Evolutionary conservation across 2,888 invertebrate species (phyloP), one percentile per base, ranked within the genome.

Genomic region (Pterostichus madidus): DNA sequence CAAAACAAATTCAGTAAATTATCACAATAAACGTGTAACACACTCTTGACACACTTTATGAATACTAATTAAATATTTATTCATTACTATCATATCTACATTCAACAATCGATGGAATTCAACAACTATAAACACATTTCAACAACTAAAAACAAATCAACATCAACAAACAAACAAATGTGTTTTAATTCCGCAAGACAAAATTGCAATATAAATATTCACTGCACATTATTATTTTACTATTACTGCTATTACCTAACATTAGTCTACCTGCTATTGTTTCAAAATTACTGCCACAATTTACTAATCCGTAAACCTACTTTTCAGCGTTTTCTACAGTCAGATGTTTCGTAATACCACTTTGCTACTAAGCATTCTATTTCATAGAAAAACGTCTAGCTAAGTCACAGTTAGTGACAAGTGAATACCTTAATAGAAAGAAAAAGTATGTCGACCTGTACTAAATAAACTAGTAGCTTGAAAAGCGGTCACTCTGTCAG

Each of bases 291-390:
- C 31, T 31, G 31, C 31, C 59, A 24, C 31, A 59, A 10, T 31
- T 59, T 31, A 35, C 64, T 64, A 64, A 64, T n/a, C 64, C n/a
- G 64, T 64, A 64, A 32, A 64, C 64, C 64, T 64, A 64, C 64
- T 39, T 64, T 59, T 39, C 35, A 13, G 64, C 13, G 35, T 64
- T 59, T 49, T 59, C 59, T 11, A 59, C 59, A 59, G 11, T 1
- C 8, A 31, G 31, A 31, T 13, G 32, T 64, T 31, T 64, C 64
- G 64, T 64, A 64, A 64, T 13, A 39, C 39, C 5, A 8, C 2
- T 39, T 64, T 64, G 64, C 24, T 24, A 53, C 15, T 15, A 24
- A 59, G 59, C 59, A 59, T 59, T 59, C 59, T 5, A 59, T 4
- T 24, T 24, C 11, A 59, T 7, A 64, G 64, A 64, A 64, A 64